phyloP scores from a whole-genome alignment of 2,797 vertebrate genomes.

The Alcedo atthis region DNA sequence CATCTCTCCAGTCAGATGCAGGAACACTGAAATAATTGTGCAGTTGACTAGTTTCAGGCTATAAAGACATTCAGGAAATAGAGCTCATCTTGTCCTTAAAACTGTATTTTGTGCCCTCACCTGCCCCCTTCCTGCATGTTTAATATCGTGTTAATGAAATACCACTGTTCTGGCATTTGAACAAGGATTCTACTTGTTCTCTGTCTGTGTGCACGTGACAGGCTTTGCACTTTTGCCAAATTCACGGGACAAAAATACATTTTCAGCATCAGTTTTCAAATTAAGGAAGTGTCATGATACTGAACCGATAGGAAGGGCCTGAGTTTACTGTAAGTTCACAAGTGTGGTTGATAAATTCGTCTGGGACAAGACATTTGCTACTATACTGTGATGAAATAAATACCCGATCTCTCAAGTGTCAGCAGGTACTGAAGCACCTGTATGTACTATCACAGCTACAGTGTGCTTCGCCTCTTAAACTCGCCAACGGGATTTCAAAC shows the following conservation, averaged over 20 bases:
- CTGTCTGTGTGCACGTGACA: rapidly evolving
- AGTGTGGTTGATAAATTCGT: neutral
- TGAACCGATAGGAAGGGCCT: neutral
- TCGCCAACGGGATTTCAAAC: neutral
- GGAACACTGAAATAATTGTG: neutral
- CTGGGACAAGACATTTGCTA: neutral
- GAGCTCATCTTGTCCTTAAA: neutral
- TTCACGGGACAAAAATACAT: neutral
- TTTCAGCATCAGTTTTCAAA: neutral
- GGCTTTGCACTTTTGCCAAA: neutral
- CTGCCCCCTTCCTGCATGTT: neutral
- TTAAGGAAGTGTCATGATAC: neutral
- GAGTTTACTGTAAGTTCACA: neutral
- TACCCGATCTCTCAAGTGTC: neutral
- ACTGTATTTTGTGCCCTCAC: neutral
- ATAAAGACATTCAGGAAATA: neutral
- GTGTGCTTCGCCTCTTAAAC: neutral
- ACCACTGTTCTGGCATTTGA: neutral
- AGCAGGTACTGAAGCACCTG: rapidly evolving
- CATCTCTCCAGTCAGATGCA: neutral
- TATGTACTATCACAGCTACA: rapidly evolving
- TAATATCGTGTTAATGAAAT: neutral
- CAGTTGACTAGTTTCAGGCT: neutral
- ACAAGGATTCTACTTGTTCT: neutral
- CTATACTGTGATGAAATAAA: neutral